Conservation (phyloP, 1,140 invertebrate species). For the Hylaeus anthracinus region DNA sequence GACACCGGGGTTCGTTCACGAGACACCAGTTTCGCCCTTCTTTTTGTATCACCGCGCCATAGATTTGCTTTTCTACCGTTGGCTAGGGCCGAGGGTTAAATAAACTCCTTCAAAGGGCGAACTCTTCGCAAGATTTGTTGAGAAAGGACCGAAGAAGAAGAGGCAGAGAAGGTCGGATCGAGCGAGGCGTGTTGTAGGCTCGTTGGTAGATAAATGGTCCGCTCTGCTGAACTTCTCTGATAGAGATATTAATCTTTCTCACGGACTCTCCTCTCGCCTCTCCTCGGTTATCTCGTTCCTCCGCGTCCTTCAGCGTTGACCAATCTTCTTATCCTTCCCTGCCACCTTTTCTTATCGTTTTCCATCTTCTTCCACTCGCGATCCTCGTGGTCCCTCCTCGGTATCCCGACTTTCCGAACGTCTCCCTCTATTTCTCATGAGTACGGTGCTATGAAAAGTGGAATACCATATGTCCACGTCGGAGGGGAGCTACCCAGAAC, state of each 20-base stretch:
- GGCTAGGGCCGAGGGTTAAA: slow-evolving; percentile 57
- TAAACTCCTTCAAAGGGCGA: slow-evolving; percentile 65
- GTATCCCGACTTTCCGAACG: not conserved
- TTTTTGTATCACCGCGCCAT: slow-evolving; percentile 18
- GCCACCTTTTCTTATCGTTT: slow-evolving; percentile 18
- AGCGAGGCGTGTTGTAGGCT: slow-evolving; percentile 38
- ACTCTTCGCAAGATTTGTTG: slow-evolving; percentile 34
- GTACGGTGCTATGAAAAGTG: slow-evolving; percentile 65
- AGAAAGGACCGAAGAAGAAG: slow-evolving; percentile 22
- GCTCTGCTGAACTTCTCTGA: slow-evolving; percentile 73
- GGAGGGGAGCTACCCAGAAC: slow-evolving; percentile 54
- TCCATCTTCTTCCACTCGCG: not conserved
- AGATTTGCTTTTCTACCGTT: slow-evolving; percentile 20
- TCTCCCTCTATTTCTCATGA: slow-evolving; percentile 23
- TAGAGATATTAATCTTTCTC: slow-evolving; percentile 78
- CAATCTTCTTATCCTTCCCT: slow-evolving; percentile 14
- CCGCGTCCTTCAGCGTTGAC: slow-evolving; percentile 16
- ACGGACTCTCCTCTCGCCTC: slow-evolving; percentile 37
- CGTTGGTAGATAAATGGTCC: slow-evolving; percentile 72
- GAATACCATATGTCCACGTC: slow-evolving; percentile 72
- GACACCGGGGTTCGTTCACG: not conserved
- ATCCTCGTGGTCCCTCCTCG: not conserved
- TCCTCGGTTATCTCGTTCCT: slow-evolving; percentile 7
- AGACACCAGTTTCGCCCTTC: not conserved
- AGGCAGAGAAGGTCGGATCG: slow-evolving; percentile 33